Base-by-base conservation (phyloP, 1,140 invertebrate species). In the Formica selysi region DNA sequence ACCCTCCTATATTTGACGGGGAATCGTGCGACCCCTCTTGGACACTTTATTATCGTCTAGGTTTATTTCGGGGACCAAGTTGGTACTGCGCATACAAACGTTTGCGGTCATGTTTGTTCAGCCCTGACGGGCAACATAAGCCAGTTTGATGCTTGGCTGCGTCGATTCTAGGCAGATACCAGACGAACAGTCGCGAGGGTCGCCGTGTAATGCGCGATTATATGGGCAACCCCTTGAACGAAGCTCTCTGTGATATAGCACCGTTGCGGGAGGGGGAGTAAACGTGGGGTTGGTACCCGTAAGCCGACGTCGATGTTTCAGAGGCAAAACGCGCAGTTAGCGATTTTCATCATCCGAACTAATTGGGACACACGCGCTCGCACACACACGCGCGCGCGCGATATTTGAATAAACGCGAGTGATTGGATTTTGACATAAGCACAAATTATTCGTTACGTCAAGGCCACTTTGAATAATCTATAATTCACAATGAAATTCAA, bases 131-230 rank as follows among this genome's bases (percentile, higher is more conserved):
- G 83, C 89, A 93, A 92, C 91, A 90, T 93, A 92, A 92, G 92
- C 92, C 92, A 93, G 92, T 93, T 93, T 93, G 92, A 93, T 93
- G 92, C 92, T 92, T 88, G 89, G 91, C 91, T 93, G 91, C 91
- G 86, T 86, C 91, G 91, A 93, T 93, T 92, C 91, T 51, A 84
- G 83, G 61, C 89, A 90, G 91, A 92, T 93, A 92, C 89, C 86
- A 89, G 81, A 86, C 90, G 62, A 86, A 79, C 68, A 65, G 70
- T 89, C 81, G 73, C 79, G 87, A 85, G 88, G 91, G 86, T 89
- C 87, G 89, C 87, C 86, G 91, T 90, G 92, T 93, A 93, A 93
- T 92, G 89, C 91, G 88, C 86, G 91, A 93, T 93, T 93, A 93
- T 92, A 93, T 86, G 86, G 85, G 62, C 87, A 76, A 83, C 84